phyloP scores from a whole-genome alignment of 92 coral and sea anemone species.

The Phenganax subtilis region DNA sequence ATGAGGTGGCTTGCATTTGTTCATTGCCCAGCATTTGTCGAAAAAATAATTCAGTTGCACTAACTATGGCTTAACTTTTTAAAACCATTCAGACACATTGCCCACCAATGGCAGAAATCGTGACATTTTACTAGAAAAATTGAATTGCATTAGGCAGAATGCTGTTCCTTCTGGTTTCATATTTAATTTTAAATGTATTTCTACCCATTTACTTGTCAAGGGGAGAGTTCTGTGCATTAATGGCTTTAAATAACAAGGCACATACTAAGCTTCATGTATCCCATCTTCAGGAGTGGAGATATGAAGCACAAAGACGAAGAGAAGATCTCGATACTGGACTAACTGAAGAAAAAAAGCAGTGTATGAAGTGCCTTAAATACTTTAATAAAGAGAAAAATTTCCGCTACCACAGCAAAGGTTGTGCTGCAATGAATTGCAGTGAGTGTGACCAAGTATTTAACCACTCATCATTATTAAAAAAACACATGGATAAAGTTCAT shows the following conservation, averaged over 20 bases:
- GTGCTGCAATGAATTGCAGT: conserved; percentile 40
- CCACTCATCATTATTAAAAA: conserved; percentile 46
- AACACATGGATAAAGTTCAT: conserved; percentile 51
- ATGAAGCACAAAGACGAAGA: conserved; percentile 49
- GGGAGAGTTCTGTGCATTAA: not conserved
- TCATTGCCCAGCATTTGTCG: no score
- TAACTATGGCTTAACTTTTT: no score
- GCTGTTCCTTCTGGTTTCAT: not conserved
- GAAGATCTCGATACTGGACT: conserved; percentile 52
- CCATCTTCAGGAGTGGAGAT: conserved; percentile 49
- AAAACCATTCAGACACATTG: not conserved
- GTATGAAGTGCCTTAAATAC: conserved; percentile 44
- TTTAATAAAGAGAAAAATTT: conserved; percentile 41
- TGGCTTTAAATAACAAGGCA: not conserved
- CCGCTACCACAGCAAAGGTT: conserved; percentile 47
- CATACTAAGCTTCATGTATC: conserved; percentile 3
- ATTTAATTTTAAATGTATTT: not conserved
- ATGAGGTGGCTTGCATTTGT: not conserved
- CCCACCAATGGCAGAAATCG: not conserved
- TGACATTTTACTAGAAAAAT: not conserved
- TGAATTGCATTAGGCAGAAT: conserved; percentile 2
- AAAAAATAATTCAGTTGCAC: no score
- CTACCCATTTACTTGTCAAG: not conserved
- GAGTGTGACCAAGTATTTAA: conserved; percentile 47
- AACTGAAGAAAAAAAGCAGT: conserved; percentile 37